These are phyloP conservation scores for Dipodomys spectabilis DNA, from an alignment of 2,113 vertebrate genomes.

Conservation along the genomic window DNA sequence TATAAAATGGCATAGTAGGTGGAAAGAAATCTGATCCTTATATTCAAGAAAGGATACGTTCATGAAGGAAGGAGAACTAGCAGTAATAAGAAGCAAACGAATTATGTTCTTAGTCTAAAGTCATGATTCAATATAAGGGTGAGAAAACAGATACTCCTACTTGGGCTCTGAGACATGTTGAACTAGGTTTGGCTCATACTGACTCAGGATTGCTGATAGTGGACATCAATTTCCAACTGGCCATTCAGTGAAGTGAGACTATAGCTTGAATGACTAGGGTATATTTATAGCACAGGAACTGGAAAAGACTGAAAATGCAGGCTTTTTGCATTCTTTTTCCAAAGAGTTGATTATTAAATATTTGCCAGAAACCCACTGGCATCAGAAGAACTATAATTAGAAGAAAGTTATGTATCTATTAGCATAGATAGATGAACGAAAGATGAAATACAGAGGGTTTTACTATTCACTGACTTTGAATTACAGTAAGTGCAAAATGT, in stretches of 20 bases:
- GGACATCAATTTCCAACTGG: not conserved
- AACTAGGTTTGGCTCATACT: not conserved
- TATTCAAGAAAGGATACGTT: not conserved
- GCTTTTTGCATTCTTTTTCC: not conserved
- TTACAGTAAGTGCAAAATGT: not conserved
- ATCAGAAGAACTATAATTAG: not conserved
- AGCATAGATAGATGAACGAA: slow-evolving; percentile 9
- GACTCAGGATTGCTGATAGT: not conserved
- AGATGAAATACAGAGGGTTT: not conserved
- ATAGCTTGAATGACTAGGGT: not conserved
- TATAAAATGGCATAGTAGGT: not conserved
- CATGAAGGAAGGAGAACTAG: not conserved
- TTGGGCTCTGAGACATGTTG: no score
- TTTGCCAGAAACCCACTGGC: not conserved
- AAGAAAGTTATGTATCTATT: not conserved
- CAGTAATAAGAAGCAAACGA: not conserved
- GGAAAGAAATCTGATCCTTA: not conserved
- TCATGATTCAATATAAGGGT: not conserved
- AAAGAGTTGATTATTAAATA: not conserved
- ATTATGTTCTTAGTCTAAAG: not conserved
- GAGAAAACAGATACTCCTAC: not conserved
- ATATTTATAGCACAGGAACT: not conserved
- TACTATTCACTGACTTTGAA: not conserved
- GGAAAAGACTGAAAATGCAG: not conserved
- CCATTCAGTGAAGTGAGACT: not conserved